Percentiles rank a stretch among this genome's conserved stretches.
These are phyloP conservation scores for Tricholauxania praeusta DNA, from an alignment of 2,888 invertebrate genomes.

Conservation along the genomic window DNA sequence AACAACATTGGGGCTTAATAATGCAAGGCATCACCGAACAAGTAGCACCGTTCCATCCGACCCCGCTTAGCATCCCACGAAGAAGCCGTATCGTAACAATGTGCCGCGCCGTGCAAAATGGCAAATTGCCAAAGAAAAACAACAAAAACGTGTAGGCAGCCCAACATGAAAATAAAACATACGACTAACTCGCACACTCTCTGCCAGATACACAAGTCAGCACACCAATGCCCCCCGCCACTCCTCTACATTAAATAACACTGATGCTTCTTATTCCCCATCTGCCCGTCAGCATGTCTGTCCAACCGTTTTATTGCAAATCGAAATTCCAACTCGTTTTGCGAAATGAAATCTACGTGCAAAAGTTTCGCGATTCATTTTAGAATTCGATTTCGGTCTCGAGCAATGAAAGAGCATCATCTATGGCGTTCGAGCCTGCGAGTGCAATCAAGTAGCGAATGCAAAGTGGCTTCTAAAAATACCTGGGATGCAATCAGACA, in stretches of 20 bases:
- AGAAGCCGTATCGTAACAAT: conserved; percentile 56
- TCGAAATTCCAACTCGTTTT: conserved; percentile 32
- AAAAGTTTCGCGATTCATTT: conserved; percentile 22
- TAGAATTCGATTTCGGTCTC: conserved; percentile 11
- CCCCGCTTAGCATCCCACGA: conserved; percentile 54
- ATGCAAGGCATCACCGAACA: not conserved
- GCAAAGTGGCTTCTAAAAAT: conserved; percentile 28
- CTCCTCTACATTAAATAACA: not conserved
- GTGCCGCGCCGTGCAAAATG: conserved; percentile 56
- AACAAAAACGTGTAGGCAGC: conserved; percentile 2
- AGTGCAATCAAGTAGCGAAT: conserved; percentile 5
- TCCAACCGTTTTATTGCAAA: conserved; percentile 5
- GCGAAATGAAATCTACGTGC: conserved; percentile 33
- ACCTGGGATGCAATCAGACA: conserved; percentile 33
- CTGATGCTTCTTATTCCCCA: no score
- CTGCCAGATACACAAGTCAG: conserved; percentile 19
- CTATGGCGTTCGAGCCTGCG: not conserved
- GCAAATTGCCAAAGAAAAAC: conserved; percentile 56
- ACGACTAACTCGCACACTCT: not conserved
- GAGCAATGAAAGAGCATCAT: not conserved
- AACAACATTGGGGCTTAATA: conserved; percentile 4
- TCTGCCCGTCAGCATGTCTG: no score
- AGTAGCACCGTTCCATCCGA: conserved; percentile 21
- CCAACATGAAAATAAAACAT: conserved; percentile 21
- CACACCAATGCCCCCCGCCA: not conserved